A percentile compares a stretch with the other conserved stretches of the same genome.
These are phyloP conservation scores for Acomys russatus DNA, from an alignment of 2,797 vertebrate species.

Conservation along the genomic window DNA sequence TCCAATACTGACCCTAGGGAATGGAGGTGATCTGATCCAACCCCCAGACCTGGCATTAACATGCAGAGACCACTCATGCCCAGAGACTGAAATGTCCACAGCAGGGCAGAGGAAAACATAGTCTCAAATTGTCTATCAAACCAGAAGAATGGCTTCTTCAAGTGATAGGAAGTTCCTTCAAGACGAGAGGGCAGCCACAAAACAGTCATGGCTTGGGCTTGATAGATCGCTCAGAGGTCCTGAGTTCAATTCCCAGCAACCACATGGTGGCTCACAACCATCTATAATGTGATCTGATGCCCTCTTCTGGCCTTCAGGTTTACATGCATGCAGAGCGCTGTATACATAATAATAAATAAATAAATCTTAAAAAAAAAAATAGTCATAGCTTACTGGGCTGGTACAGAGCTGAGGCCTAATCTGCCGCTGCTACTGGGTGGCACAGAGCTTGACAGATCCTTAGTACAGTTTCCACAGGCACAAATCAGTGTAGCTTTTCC, in stretches of 20 bases:
- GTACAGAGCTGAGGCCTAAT: not conserved
- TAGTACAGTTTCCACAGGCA: not conserved
- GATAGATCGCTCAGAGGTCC: no score
- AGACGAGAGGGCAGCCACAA: not conserved
- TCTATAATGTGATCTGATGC: no score
- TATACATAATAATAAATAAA: no score
- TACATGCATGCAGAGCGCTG: no score
- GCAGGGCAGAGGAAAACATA: not conserved
- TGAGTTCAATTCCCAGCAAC: no score
- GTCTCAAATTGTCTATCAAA: not conserved
- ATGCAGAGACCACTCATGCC: not conserved
- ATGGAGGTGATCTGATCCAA: not conserved
- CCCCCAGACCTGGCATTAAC: not conserved
- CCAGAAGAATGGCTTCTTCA: conserved; percentile 20
- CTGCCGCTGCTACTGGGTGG: not conserved
- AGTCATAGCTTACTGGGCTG: not conserved
- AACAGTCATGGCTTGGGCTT: not conserved
- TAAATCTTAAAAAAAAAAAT: no score
- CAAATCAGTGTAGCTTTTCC: not conserved
- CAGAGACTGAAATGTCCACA: not conserved
- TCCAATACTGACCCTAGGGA: not conserved
- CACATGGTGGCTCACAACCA: no score
- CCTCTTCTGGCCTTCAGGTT: no score
- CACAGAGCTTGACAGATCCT: not conserved
- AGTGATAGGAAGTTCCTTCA: not conserved